Conservation (phyloP, 2,888 invertebrate genomes). For the Volucella zonaria region DNA sequence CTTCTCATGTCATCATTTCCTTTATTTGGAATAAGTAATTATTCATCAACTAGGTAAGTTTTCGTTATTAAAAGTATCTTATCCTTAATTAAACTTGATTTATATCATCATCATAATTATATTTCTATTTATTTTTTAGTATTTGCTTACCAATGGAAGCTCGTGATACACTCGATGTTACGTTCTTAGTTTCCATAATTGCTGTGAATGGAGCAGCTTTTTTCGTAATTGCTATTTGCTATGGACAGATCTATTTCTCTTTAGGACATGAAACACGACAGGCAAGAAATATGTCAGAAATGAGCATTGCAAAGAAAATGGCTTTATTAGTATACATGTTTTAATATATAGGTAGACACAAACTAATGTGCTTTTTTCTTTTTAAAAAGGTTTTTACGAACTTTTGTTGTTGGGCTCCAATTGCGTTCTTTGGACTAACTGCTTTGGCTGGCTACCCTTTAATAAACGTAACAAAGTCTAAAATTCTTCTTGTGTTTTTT, state of each 20-base stretch:
- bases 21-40: slow-evolving; percentile 92
- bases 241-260: slow-evolving; percentile 92
- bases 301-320: slow-evolving; percentile 94
- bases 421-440: slow-evolving; percentile 93
- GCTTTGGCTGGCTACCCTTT: slow-evolving; percentile 92
- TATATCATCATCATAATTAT: not conserved
- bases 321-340: slow-evolving; percentile 87
- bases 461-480: slow-evolving; percentile 91
- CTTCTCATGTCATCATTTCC: slow-evolving; percentile 90
- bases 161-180: slow-evolving; percentile 86
- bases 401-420: slow-evolving; percentile 93
- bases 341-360: not conserved
- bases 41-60: slow-evolving; percentile 90
- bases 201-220: slow-evolving; percentile 91
- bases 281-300: slow-evolving; percentile 85
- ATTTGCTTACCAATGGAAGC: slow-evolving; percentile 95
- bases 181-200: slow-evolving; percentile 89
- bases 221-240: slow-evolving; percentile 91
- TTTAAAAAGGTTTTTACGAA: slow-evolving; percentile 87
- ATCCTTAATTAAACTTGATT: not conserved
- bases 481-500: slow-evolving; percentile 93
- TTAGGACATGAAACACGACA: slow-evolving; percentile 87
- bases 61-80: not conserved
- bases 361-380: slow-evolving; percentile 14
- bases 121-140: slow-evolving; percentile 81